Evolutionary conservation across 2,888 invertebrate genomes (phyloP).

Genomic region (Keiferia lycopersicella): DNA sequence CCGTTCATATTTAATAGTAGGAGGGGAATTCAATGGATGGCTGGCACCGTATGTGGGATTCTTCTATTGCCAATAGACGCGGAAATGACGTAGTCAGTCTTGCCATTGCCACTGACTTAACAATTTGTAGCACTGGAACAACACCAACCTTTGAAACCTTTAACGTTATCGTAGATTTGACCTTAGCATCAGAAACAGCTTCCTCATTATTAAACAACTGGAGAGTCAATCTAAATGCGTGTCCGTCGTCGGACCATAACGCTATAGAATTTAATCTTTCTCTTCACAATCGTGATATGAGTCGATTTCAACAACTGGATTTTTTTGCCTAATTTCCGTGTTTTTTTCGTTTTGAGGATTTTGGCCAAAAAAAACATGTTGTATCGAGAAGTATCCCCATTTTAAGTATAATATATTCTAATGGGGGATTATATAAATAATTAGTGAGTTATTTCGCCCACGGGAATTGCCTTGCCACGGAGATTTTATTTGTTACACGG

Average conservation of each 20-base stretch:
- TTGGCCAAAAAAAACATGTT: no score
- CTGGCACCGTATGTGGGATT: constrained; percentile 37
- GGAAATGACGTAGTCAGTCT: constrained; percentile 22
- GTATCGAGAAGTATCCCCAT: no score
- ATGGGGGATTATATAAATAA: no score
- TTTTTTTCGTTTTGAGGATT: no score
- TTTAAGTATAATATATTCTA: no score
- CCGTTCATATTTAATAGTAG: constrained; percentile 24
- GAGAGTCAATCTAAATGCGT: neutral
- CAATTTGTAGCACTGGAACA: constrained; percentile 26
- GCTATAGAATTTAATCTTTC: neutral
- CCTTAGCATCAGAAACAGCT: neutral
- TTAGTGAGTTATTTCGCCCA: no score
- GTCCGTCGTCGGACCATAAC: constrained; percentile 9
- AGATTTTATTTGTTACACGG: no score
- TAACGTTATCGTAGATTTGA: constrained; percentile 32
- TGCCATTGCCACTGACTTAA: constrained; percentile 21
- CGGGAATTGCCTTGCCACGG: no score
- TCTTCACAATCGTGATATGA: neutral
- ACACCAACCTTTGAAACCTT: constrained; percentile 30
- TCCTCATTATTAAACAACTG: neutral
- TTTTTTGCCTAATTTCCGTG: no score
- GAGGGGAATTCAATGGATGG: constrained; percentile 41
- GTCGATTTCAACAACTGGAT: no score
- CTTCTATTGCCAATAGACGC: constrained; percentile 24